Evolutionary conservation across 2,797 vertebrate species (phyloP).

Genomic region (Darevskia mixta): DNA sequence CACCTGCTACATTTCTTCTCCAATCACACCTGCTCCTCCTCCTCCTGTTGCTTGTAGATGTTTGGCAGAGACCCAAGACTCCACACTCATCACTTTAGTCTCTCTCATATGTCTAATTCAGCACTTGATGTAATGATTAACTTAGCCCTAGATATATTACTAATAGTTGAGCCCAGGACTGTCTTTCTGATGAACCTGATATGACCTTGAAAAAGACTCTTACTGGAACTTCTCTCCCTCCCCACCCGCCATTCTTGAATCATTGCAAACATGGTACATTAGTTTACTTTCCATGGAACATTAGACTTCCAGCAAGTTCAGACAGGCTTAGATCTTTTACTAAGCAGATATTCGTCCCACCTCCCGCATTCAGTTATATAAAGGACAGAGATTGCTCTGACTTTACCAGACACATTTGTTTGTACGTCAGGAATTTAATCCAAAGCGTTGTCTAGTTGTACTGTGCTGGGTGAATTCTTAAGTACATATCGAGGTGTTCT

Average conservation of each 20-base stretch:
- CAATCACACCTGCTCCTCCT: not conserved
- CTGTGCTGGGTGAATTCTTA: conserved; percentile 18
- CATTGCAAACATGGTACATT: conserved; percentile 56
- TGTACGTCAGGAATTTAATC: not conserved
- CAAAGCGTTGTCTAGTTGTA: conserved; percentile 45
- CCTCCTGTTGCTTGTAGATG: not conserved
- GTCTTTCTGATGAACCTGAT: conserved; percentile 52
- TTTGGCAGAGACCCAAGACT: not conserved
- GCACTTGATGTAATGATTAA: not conserved
- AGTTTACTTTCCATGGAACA: conserved; percentile 46
- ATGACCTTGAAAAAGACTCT: conserved; percentile 61
- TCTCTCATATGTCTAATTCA: not conserved
- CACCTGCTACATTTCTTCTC: not conserved
- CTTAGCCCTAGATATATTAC: not conserved
- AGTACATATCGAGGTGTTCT: not conserved
- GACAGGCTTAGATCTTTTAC: conserved; percentile 47
- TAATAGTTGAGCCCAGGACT: conserved; percentile 22
- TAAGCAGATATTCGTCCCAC: conserved; percentile 44
- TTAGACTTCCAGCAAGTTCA: conserved; percentile 57
- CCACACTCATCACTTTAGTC: not conserved
- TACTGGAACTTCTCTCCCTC: conserved; percentile 31
- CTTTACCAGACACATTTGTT: conserved; percentile 52
- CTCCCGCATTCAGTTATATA: conserved; percentile 41
- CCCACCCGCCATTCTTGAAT: conserved; percentile 38
- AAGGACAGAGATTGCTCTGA: conserved; percentile 49